Percentiles rank a stretch among this genome's conserved stretches.
Evolutionary conservation across 2,888 invertebrate genomes (phyloP).

Genomic region (Drosophila mercatorum): DNA sequence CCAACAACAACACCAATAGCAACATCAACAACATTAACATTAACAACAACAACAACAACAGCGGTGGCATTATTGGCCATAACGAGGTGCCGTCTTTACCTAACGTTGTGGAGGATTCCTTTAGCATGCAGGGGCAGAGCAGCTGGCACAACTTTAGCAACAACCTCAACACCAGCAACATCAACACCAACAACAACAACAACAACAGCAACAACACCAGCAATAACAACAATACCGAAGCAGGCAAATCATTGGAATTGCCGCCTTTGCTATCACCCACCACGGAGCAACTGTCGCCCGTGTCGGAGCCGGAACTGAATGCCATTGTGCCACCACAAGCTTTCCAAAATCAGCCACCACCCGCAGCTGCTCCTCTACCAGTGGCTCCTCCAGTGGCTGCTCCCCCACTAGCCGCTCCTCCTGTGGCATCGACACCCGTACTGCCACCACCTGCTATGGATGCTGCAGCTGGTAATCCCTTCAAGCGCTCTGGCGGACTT

Average conservation of each 20-base stretch:
- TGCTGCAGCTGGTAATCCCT: slow-evolving; percentile 74
- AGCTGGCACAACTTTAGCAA: slow-evolving; percentile 60
- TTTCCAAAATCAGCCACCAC: slow-evolving; percentile 57
- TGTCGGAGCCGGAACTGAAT: slow-evolving; percentile 59
- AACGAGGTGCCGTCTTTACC: slow-evolving; percentile 22
- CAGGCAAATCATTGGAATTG: slow-evolving; percentile 32
- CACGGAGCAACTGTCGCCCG: slow-evolving; percentile 20
- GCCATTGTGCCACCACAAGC: slow-evolving; percentile 70
- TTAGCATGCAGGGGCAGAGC: slow-evolving; percentile 85
- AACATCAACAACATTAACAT: slow-evolving; percentile 15
- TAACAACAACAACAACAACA: slow-evolving; percentile 34
- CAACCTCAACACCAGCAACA: slow-evolving; percentile 20
- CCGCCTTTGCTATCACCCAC: slow-evolving; percentile 47
- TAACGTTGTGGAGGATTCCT: slow-evolving; percentile 87
- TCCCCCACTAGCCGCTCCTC: not conserved
- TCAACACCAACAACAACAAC: slow-evolving; percentile 18
- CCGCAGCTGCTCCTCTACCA: slow-evolving; percentile 7
- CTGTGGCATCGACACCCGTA: slow-evolving; percentile 1
- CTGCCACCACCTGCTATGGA: slow-evolving; percentile 33
- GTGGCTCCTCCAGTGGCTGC: not conserved
- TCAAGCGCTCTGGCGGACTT: slow-evolving; percentile 79
- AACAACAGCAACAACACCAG: slow-evolving; percentile 8
- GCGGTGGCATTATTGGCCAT: slow-evolving; percentile 35
- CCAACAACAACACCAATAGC: slow-evolving; percentile 40
- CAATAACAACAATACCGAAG: slow-evolving; percentile 17